A percentile compares a stretch with the other conserved stretches of the same genome.
phyloP scores from a whole-genome alignment of 2,797 vertebrate species.

The Austrolebias charrua region DNA sequence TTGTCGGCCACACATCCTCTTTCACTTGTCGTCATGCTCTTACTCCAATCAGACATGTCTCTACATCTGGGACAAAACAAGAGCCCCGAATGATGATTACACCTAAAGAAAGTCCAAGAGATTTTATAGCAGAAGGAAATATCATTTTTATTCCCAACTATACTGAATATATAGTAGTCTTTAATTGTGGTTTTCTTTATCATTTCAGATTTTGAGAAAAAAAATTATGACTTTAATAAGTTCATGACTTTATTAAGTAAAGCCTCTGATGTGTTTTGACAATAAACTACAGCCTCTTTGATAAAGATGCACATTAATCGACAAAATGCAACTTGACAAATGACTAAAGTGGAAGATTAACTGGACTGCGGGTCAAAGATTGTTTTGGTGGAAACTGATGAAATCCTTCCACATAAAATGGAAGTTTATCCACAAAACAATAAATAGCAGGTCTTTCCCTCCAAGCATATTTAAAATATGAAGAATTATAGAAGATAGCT shows the following conservation, averaged over 20 bases:
- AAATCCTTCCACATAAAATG: background rate
- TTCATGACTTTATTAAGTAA: too few relatives aligned
- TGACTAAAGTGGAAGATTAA: slow-evolving; percentile 45
- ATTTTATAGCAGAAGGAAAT: too few relatives aligned
- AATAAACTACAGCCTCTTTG: background rate
- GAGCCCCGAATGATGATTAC: background rate
- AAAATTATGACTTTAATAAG: too few relatives aligned
- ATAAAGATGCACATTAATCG: slow-evolving; percentile 33
- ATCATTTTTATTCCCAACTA: background rate
- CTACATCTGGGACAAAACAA: slow-evolving; percentile 3
- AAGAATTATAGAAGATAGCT: slow-evolving; percentile 1
- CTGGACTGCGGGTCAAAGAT: slow-evolving; percentile 20
- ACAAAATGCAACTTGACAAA: slow-evolving; percentile 28
- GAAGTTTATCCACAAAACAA: slow-evolving; percentile 31
- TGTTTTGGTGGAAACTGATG: background rate
- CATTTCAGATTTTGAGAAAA: too few relatives aligned
- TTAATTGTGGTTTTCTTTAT: too few relatives aligned
- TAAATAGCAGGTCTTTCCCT: slow-evolving; percentile 24
- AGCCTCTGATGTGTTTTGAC: background rate
- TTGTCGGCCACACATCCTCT: slow-evolving; percentile 61
- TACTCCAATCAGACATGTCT: slow-evolving; percentile 22
- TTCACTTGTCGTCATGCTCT: slow-evolving; percentile 55
- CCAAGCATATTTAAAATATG: slow-evolving; percentile 17
- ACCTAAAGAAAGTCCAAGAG: background rate
- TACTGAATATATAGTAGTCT: too few relatives aligned